Evolutionary conservation across 2,113 vertebrate genomes (phyloP).

Genomic region (Bolborhynchus lineola): DNA sequence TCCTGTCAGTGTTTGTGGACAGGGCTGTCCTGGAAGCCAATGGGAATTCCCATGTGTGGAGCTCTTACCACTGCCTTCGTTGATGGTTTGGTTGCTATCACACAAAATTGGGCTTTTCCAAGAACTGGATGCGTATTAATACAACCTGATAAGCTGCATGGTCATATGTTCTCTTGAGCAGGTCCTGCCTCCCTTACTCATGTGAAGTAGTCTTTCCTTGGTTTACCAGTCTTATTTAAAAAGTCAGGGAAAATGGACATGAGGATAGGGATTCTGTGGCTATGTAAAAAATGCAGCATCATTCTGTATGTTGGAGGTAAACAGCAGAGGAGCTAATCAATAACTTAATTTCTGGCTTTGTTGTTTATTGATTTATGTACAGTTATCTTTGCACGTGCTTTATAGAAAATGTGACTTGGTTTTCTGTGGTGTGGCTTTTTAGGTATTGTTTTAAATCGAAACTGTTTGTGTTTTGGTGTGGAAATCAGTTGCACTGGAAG

Average conservation of each 20-base stretch:
- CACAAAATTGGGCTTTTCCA: neutral
- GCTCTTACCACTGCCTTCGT: neutral
- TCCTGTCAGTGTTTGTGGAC: neutral
- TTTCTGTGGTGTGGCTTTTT: neutral
- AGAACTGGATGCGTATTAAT: neutral
- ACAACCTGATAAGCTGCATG: neutral
- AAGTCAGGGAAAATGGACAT: rapidly evolving
- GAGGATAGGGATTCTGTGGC: neutral
- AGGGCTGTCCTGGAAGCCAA: neutral
- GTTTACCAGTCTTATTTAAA: neutral
- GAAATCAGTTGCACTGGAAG: neutral
- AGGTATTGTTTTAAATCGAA: neutral
- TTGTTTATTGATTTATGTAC: constrained; percentile 14
- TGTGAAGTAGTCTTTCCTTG: neutral
- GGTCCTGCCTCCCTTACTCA: neutral
- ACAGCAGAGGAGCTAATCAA: constrained; percentile 39
- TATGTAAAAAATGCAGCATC: constrained; percentile 23
- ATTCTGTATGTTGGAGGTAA: neutral
- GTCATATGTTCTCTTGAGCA: neutral
- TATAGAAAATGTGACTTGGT: neutral
- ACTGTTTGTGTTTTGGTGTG: neutral
- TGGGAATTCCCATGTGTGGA: neutral
- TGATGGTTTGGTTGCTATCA: neutral
- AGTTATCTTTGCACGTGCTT: constrained; percentile 44
- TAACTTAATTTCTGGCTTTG: constrained; percentile 42